Evolutionary conservation across 2,888 invertebrate genomes (phyloP), one percentile per base, ranked within the genome.

Genomic region (Heliconius sara): DNA sequence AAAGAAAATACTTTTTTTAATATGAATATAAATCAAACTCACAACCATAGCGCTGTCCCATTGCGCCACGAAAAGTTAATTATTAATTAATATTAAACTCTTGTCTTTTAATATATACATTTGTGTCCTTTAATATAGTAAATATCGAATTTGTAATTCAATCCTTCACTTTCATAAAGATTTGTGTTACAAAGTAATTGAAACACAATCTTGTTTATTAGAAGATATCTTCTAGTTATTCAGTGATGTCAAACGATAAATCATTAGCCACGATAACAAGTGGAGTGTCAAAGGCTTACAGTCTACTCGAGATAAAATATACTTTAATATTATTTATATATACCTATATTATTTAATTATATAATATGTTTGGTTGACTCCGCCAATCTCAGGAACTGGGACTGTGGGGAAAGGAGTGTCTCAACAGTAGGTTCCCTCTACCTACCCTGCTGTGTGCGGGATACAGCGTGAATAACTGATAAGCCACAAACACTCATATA

Each of bases 161-260:
- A 57, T 30, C 34, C 57, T 30, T 57, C 52, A 57, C 57, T 57
- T 72, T 72, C 52, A 34, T 57, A 72, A 57, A 57, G 27, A 72
- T 34, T 57, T 57, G 72, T 57, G 34, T 72, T 72, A 57, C 57
- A 72, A 57, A 57, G 57, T 72, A 72, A 72, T 72, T 72, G 57
- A 72, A 72, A 72, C 30, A 72, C 72, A 72, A 72, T 72, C 72
- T 72, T 72, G 72, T 72, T 72, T 72, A 72, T 72, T 72, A 72
- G 57, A 72, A 72, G 72, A 57, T 57, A 57, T n/a, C 52, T 72
- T 72, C 72, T 72, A 72, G 76, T 78, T 77, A 74, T 82, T 81
- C 77, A 72, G 57, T 81, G 76, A 82, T 82, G 81, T 83, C 83
- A 80, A 78, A 82, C 76, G 83, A 85, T 85, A 84, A 85, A 85